Base-by-base conservation (phyloP, 2,888 invertebrate genomes). In the Drosophila yooni region DNA sequence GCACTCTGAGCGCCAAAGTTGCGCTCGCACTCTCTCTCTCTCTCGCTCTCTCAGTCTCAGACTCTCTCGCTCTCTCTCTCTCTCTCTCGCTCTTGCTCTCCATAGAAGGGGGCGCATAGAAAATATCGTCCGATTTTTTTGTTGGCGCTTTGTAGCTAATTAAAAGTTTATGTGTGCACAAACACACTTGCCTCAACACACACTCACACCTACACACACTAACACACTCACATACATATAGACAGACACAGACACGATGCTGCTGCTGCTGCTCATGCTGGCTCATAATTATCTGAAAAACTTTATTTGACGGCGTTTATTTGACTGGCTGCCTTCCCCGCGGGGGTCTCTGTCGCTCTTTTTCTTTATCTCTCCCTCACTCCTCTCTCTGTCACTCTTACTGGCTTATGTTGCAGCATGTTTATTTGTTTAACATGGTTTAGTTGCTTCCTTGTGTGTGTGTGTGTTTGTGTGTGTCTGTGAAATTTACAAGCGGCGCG, bases 91-190 rank as follows among this genome's bases (percentile, higher is more conserved):
- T 51, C 62, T 36, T 43, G 40, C 59, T 46, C 29, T 56, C 48
- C 21, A 21, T 21, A 21, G 46, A 46, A 25, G 46, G 50, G 48
- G 59, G 66, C 66, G 65, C 66, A 59, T 74, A 74, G 69, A 70
- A 78, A 71, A 76, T 70, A 72, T 73, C 48, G 70, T 73, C 70
- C 69, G 81, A 75, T 89, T 79, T 74, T 38, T 76, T 81, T 75
- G 79, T 79, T 86, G 76, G 81, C 86, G 90, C 90, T 86, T 89
- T 85, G 88, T 73, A 90, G 90, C 86, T 86, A 90, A 86, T 86
- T 86, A 86, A 86, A 86, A 86, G 81, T 89, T 86, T 80, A 89
- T 84, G 76, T 84, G 78, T 71, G 64, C 73, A 70, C 63, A 70
- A 57, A 81, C 46, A 61, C 60, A 75, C 69, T 60, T 43, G 57